Conservation (phyloP, 2,888 invertebrate species). For the Pinctada fucata region DNA sequence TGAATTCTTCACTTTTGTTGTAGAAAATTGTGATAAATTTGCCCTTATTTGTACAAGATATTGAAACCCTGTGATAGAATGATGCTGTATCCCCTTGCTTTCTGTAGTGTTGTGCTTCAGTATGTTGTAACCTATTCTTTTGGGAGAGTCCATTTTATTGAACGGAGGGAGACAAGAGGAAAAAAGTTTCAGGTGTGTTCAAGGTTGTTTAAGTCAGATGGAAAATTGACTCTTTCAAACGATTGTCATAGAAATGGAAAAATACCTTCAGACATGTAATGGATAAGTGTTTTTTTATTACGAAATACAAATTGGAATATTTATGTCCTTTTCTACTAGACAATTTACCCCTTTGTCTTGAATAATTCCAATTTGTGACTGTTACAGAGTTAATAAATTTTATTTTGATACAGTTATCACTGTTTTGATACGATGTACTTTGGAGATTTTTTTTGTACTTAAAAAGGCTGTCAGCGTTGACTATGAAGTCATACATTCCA, state of each 20-base stretch:
- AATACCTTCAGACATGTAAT: no score
- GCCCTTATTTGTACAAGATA: neutral
- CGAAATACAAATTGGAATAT: neutral
- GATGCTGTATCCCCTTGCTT: neutral
- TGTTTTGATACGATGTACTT: slow-evolving; percentile 39
- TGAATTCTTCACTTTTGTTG: no score
- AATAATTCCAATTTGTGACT: slow-evolving; percentile 36
- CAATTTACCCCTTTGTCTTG: slow-evolving; percentile 3
- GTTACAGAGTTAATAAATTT: slow-evolving; percentile 38
- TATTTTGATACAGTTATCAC: slow-evolving; percentile 39
- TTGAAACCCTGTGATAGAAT: slow-evolving; percentile 2
- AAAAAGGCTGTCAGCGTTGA: slow-evolving; percentile 28
- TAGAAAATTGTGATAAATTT: no score
- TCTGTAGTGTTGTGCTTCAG: neutral
- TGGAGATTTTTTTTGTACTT: slow-evolving; percentile 37
- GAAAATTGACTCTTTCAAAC: no score
- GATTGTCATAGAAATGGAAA: no score
- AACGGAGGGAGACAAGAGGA: no score
- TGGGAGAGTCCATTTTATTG: no score
- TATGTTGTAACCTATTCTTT: neutral
- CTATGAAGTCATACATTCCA: slow-evolving; percentile 8
- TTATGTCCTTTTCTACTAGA: neutral
- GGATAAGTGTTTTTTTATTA: no score
- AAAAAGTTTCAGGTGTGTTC: no score
- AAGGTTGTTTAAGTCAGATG: no score